Evolutionary conservation across 2,797 vertebrate genomes (phyloP).

Genomic region (Poliocrania exsul): DNA sequence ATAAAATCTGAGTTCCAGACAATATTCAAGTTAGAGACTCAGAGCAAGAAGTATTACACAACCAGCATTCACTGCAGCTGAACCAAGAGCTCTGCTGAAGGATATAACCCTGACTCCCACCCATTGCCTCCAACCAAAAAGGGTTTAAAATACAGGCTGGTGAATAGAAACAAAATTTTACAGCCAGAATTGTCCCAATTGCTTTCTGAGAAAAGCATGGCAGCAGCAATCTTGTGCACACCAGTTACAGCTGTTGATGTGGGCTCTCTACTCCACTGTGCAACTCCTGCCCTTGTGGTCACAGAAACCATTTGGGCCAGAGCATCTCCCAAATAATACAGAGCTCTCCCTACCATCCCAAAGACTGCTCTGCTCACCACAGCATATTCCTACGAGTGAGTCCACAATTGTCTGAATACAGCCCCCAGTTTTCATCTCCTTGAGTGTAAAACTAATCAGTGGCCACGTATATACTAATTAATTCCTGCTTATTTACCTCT

Average conservation of each 20-base stretch:
- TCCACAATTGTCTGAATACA: not conserved
- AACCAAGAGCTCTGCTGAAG: not conserved
- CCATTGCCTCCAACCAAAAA: not conserved
- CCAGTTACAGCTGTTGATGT: not conserved
- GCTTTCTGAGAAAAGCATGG: not conserved
- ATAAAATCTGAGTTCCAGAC: not conserved
- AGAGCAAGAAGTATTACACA: not conserved
- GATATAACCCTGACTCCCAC: not conserved
- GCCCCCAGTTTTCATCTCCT: not conserved
- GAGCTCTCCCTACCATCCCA: not conserved
- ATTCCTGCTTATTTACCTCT: not conserved
- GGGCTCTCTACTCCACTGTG: not conserved
- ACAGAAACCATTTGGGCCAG: fast-evolving
- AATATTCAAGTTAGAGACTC: not conserved
- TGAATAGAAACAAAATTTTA: not conserved
- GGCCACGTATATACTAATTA: not conserved
- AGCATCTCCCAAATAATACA: not conserved
- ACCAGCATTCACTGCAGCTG: not conserved
- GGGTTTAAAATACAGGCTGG: not conserved
- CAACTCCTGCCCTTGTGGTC: not conserved
- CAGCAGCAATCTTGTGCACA: not conserved
- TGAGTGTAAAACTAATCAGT: not conserved
- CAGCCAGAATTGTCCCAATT: not conserved
- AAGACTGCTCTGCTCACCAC: not conserved
- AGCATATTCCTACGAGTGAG: not conserved